Percentiles rank a stretch among this genome's conserved stretches.
These are phyloP conservation scores for Lordiphosa fenestrarum DNA, from an alignment of 2,888 invertebrate genomes.

Conservation along the genomic window DNA sequence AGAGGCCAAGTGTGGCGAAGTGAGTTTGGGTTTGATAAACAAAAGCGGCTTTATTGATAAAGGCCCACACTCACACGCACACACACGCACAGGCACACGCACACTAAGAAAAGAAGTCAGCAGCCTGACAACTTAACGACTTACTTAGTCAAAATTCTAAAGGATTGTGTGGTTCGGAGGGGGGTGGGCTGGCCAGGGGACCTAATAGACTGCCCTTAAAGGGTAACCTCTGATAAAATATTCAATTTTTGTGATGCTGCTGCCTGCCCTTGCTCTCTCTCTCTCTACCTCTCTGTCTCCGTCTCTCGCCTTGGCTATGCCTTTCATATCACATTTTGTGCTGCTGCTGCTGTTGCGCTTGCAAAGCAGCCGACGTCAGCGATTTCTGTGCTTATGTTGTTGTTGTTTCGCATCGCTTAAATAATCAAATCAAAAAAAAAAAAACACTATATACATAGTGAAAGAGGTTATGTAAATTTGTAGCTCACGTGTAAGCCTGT, in stretches of 20 bases:
- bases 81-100: background rate
- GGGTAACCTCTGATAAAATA: conserved; percentile 56
- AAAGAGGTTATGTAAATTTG: conserved; percentile 64
- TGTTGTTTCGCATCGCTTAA: conserved; percentile 17
- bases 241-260: conserved; percentile 30
- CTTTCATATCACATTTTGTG: too few relatives aligned
- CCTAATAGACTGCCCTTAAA: conserved; percentile 60
- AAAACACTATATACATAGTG: conserved; percentile 35
- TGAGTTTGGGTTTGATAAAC: conserved; percentile 25
- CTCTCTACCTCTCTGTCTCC: conserved; percentile 2
- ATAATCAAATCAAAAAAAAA: conserved; percentile 56
- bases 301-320: conserved; percentile 27
- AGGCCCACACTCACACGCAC: background rate
- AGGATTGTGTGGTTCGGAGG: background rate
- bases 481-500: conserved; percentile 17
- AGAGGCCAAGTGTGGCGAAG: conserved; percentile 20
- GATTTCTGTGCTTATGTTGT: conserved; percentile 24
- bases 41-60: conserved; percentile 1
- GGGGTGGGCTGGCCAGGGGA: conserved; percentile 8
- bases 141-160: conserved; percentile 62
- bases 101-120: conserved; percentile 4
- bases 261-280: conserved; percentile 1
- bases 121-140: conserved; percentile 71
- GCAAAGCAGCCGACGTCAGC: conserved; percentile 13
- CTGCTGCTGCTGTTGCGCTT: conserved; percentile 17